A percentile compares a stretch with the other conserved stretches of the same genome.
Evolutionary conservation across 2,797 vertebrate species (phyloP).

Genomic region (Mallotus villosus): DNA sequence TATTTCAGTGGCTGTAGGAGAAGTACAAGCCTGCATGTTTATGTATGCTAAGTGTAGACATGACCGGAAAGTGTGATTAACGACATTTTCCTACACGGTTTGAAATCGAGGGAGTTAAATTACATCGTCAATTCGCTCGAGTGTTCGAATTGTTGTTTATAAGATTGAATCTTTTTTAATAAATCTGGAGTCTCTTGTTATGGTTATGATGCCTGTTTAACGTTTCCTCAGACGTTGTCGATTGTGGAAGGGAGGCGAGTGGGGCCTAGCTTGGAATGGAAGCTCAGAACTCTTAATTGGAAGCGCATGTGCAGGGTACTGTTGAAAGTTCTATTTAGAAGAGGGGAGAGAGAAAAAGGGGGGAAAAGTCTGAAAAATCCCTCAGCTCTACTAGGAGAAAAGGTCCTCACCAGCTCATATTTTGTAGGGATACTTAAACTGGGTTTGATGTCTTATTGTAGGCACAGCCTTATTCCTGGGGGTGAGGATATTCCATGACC

Average conservation of each 20-base stretch:
- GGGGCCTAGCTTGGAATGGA: slow-evolving; percentile 66
- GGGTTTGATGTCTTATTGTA: slow-evolving; percentile 73
- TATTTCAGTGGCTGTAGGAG: slow-evolving; percentile 23
- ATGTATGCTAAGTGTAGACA: slow-evolving; percentile 48
- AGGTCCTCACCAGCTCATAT: slow-evolving; percentile 70
- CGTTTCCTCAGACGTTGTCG: slow-evolving; percentile 73
- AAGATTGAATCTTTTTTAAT: slow-evolving; percentile 55
- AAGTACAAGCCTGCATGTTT: slow-evolving; percentile 52
- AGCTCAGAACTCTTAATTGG: slow-evolving; percentile 71
- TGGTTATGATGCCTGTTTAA: slow-evolving; percentile 72
- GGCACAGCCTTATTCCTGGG: slow-evolving; percentile 68
- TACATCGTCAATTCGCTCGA: slow-evolving; percentile 52
- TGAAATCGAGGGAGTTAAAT: slow-evolving; percentile 46
- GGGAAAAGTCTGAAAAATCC: slow-evolving; percentile 39
- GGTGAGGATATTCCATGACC: slow-evolving; percentile 78
- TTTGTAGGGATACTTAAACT: slow-evolving; percentile 67
- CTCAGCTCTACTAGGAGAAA: slow-evolving; percentile 61
- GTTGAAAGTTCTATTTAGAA: slow-evolving; percentile 65
- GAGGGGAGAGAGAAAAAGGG: slow-evolving; percentile 32
- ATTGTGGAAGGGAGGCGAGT: slow-evolving; percentile 58
- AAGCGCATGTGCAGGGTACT: slow-evolving; percentile 74
- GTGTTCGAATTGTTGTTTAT: slow-evolving; percentile 67
- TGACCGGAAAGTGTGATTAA: slow-evolving; percentile 48
- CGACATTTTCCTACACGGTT: slow-evolving; percentile 47
- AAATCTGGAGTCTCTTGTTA: slow-evolving; percentile 48